Conservation (phyloP, 2,888 invertebrate species). For the Pyrocoelia pectoralis region DNA sequence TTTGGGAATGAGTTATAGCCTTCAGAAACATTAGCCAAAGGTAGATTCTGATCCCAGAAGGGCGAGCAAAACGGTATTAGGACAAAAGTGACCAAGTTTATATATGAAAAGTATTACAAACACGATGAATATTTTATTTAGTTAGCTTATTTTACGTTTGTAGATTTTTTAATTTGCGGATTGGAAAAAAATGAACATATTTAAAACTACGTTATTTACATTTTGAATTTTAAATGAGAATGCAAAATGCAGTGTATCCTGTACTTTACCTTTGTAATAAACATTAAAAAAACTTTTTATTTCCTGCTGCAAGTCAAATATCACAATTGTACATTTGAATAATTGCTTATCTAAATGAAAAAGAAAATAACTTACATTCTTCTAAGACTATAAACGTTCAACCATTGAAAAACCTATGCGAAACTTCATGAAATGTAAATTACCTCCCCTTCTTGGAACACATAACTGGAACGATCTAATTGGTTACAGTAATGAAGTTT, state of each 20-base stretch:
- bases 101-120: not conserved
- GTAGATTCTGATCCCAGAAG: constrained; percentile 29
- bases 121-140: not conserved
- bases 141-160: not conserved
- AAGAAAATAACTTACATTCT: constrained; percentile 15
- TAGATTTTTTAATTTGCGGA: not conserved
- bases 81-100: constrained; percentile 27
- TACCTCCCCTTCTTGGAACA: not conserved
- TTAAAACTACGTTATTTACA: constrained; percentile 2
- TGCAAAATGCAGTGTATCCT: constrained; percentile 25
- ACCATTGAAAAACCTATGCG: not conserved
- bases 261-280: constrained; percentile 17
- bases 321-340: constrained; percentile 31
- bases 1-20: constrained; percentile 56
- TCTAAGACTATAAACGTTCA: not conserved
- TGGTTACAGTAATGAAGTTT: too few species aligned
- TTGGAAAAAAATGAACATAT: not conserved
- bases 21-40: constrained; percentile 57
- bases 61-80: constrained; percentile 24
- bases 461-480: not conserved
- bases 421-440: not conserved
- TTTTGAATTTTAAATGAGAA: constrained; percentile 18
- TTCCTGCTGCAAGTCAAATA: constrained; percentile 28
- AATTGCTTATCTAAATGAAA: constrained; percentile 28
- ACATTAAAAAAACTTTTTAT: constrained; percentile 19